Base-by-base conservation (phyloP, 2,797 vertebrate species). In the Smutsia temminckii region DNA sequence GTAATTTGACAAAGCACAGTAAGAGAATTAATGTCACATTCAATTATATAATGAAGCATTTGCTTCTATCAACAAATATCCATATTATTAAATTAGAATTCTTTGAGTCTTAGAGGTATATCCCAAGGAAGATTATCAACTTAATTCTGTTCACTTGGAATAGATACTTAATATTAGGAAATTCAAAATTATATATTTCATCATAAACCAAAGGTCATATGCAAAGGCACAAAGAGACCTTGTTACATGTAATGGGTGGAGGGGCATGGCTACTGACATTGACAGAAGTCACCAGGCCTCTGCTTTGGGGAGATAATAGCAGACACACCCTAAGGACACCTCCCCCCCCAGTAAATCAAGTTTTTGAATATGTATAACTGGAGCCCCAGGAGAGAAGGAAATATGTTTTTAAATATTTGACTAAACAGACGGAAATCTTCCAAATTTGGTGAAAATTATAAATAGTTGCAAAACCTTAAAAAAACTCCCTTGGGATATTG, bases 1-100 rank as follows among this genome's bases (percentile, higher is more conserved):
- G 86, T 49, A 49, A 95, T 91, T 93, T 93, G 92, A 97, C 87
- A 91, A 95, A 90, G 66, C 46, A 87, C 6, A 71, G 84, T n/a
- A 66, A 77, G 42, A 96, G 34, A 96, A 94, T 93, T 53, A 94
- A 46, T 32, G 77, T 75, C 83, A 86, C 53, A 42, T n/a, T 68
- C 59, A 91, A 93, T n/a, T 61, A 75, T 4, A 66, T 61, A 80
- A 71, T 16, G 29, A 96, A 93, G 42, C 16, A 78, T 84, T 42
- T 77, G 21, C 49, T 75, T 80, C 49, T 53, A 74, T 55, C 53
- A 69, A 17, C 34, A 79, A 46, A 4, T 21, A 18, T 2, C 49
- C 63, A 11, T 75, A 4, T 42, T 37, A 77, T 64, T n/a, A 72
- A 91, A 87, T 55, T 40, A 55, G 6, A 63, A 64, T 20, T n/a